A percentile compares a stretch with the other conserved stretches of the same genome.
Conservation (phyloP, 1,140 invertebrate species). For the Chionoecetes opilio region DNA sequence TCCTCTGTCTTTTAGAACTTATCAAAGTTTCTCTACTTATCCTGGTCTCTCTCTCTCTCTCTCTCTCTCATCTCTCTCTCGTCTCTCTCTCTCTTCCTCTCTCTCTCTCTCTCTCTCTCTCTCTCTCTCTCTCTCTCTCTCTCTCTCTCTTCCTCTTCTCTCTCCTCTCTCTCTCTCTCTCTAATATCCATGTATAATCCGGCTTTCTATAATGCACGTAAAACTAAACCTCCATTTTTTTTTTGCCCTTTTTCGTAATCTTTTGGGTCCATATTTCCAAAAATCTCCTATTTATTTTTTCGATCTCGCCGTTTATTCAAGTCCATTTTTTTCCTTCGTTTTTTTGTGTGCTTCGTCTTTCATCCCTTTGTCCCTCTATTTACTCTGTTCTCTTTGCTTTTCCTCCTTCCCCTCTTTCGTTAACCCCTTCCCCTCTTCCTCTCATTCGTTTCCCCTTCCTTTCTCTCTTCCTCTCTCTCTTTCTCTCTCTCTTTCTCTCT, state of each 20-base stretch:
- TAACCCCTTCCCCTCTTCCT: not conserved
- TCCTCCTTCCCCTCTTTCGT: not conserved
- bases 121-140: not conserved
- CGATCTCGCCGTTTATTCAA: too few species aligned
- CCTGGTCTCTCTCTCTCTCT: not conserved
- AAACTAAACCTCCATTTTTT: too few species aligned
- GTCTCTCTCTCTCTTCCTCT: not conserved
- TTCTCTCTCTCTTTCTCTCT: not conserved
- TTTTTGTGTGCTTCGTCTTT: not conserved
- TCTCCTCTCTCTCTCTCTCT: too few species aligned
- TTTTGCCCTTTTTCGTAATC: too few species aligned
- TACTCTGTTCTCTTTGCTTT: not conserved
- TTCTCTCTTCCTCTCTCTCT: not conserved
- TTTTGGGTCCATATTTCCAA: too few species aligned
- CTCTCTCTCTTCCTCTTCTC: not conserved
- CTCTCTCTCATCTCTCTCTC: not conserved
- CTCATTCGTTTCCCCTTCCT: not conserved
- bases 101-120: not conserved
- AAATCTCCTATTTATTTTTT: too few species aligned
- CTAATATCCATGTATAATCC: not conserved
- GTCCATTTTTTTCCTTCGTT: not conserved
- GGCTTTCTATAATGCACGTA: too few species aligned
- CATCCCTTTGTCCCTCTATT: not conserved
- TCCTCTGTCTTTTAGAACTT: too few species aligned
- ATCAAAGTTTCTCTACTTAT: not conserved